These are phyloP conservation scores for Aviceda subcristata DNA, from an alignment of 2,113 vertebrate genomes.

Conservation along the genomic window DNA sequence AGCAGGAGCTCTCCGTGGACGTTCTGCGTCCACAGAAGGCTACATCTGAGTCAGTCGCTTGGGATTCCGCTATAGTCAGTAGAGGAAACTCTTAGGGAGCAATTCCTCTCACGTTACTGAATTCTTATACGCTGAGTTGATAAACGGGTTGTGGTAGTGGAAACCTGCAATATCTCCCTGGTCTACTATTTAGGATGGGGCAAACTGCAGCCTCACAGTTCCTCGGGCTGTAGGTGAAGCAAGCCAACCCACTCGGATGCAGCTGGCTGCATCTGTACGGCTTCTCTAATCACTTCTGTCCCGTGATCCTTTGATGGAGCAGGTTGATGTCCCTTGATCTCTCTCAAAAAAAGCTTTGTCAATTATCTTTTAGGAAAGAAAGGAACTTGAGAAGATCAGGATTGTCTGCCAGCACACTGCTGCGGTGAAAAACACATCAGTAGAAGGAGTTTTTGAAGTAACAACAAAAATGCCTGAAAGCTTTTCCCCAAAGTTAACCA, in stretches of 20 bases:
- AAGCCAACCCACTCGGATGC: neutral
- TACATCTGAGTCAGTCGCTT: neutral
- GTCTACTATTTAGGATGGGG: neutral
- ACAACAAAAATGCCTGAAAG: constrained; percentile 49
- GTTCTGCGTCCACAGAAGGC: neutral
- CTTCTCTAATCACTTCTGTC: neutral
- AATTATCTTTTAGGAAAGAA: constrained; percentile 40
- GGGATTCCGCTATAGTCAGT: neutral
- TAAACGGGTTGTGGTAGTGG: neutral
- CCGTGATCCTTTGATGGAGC: neutral
- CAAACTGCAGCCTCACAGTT: neutral
- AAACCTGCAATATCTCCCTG: neutral
- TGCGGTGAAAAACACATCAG: constrained; percentile 36
- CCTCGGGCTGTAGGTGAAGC: accelerated
- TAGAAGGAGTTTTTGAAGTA: constrained; percentile 36
- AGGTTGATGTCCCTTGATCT: neutral
- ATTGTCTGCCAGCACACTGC: constrained; percentile 49
- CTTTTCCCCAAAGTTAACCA: constrained; percentile 55
- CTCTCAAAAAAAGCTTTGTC: neutral
- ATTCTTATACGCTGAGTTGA: neutral
- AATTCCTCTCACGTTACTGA: neutral
- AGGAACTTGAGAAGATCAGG: constrained; percentile 44
- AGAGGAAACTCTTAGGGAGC: neutral
- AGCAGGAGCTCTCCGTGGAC: neutral
- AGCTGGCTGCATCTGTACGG: neutral